Conservation (phyloP, 1,140 invertebrate genomes). For the Protaetia brevitarsis region DNA sequence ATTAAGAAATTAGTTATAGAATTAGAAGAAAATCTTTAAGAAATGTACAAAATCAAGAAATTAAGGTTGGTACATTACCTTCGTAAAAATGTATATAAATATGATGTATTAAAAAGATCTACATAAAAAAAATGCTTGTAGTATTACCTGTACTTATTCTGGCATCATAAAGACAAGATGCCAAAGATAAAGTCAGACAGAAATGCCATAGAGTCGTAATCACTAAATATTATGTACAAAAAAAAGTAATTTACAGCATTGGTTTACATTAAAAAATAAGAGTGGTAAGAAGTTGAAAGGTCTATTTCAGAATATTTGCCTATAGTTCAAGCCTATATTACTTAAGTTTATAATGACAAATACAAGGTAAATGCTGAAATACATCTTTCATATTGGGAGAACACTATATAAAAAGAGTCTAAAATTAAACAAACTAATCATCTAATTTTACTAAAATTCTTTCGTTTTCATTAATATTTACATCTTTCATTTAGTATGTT, state of each 20-base stretch:
- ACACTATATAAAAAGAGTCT: slow-evolving; percentile 2
- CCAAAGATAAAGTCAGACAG: neutral
- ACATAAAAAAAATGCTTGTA: slow-evolving; percentile 1
- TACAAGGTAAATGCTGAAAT: neutral
- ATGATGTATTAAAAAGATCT: slow-evolving; percentile 9
- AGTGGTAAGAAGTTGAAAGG: neutral
- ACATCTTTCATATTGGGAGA: neutral
- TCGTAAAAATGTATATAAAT: slow-evolving; percentile 11
- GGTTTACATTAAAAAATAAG: slow-evolving; percentile 4
- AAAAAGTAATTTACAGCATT: slow-evolving; percentile 10
- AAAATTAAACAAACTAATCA: slow-evolving; percentile 7
- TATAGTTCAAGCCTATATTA: neutral
- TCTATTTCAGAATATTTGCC: slow-evolving; percentile 6
- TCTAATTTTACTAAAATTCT: slow-evolving; percentile 5
- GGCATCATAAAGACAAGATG: neutral
- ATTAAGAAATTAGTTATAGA: neutral
- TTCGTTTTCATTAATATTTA: slow-evolving; percentile 8
- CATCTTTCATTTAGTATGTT: neutral
- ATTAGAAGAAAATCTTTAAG: neutral
- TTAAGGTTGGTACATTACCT: neutral
- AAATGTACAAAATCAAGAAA: neutral
- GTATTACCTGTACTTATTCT: neutral
- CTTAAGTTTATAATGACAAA: neutral
- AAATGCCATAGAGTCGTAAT: slow-evolving; percentile 1
- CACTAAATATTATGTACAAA: neutral